Percentiles rank a stretch among this genome's conserved stretches.
phyloP scores from a whole-genome alignment of 2,797 vertebrate species.

The Eptatretus atami region DNA sequence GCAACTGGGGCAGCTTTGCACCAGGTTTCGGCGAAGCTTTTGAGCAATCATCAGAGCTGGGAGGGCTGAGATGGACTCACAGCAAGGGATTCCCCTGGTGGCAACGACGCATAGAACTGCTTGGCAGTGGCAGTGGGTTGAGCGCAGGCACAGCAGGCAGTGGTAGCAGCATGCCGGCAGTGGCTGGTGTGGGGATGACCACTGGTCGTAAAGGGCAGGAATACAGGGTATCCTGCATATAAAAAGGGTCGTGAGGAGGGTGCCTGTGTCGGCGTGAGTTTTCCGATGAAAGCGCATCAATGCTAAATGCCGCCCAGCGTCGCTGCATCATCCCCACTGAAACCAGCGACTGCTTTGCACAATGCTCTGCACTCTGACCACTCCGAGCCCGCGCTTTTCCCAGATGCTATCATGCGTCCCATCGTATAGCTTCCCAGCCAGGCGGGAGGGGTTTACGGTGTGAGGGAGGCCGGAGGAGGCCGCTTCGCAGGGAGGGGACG shows the following conservation, averaged over 20 bases:
- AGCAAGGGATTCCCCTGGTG: constrained; percentile 66
- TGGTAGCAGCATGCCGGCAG: constrained; percentile 26
- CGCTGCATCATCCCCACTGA: constrained; percentile 42
- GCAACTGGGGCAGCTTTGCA: background rate
- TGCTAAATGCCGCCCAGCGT: constrained; percentile 64
- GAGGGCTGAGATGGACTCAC: constrained; percentile 62
- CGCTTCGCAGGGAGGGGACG: no score
- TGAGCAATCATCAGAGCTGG: constrained; percentile 14
- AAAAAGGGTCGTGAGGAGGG: constrained; percentile 48
- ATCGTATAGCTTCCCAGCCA: no score
- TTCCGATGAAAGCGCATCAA: constrained; percentile 76
- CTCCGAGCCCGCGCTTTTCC: no score
- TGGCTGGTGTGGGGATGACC: constrained; percentile 33
- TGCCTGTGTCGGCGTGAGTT: constrained; percentile 48
- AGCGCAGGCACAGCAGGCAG: constrained; percentile 40
- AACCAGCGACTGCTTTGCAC: no score
- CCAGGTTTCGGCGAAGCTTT: constrained; percentile 24
- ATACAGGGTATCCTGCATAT: constrained; percentile 81
- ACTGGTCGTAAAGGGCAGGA: constrained; percentile 75
- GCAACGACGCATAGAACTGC: constrained; percentile 49
- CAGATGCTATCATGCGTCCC: no score
- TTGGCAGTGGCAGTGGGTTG: constrained; percentile 44
- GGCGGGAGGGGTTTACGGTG: background rate
- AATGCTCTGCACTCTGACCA: no score
- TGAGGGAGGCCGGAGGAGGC: no score